phyloP scores from a whole-genome alignment of 1,140 invertebrate species.

The Coptotermes formosanus region DNA sequence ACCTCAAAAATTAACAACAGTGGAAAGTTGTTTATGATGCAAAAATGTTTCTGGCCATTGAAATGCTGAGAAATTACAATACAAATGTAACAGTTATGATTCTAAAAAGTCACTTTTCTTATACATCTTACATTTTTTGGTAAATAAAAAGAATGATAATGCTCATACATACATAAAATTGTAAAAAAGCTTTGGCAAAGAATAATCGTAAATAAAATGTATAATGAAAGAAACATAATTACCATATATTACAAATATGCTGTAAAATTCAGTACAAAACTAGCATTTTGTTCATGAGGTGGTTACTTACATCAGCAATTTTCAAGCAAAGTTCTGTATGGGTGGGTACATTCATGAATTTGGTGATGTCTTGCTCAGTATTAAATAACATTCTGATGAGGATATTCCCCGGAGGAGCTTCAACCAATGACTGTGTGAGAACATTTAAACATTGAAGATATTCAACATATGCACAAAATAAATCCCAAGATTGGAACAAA shows the following conservation, averaged over 20 bases:
- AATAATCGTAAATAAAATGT: not conserved
- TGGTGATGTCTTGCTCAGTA: too few species aligned
- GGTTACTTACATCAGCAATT: too few species aligned
- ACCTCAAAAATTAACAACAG: not conserved
- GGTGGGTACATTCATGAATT: too few species aligned
- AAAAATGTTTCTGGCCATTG: not conserved
- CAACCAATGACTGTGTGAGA: too few species aligned
- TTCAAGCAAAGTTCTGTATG: too few species aligned
- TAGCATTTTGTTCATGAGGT: not conserved
- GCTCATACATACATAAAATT: not conserved
- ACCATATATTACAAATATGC: not conserved
- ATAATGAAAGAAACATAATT: not conserved
- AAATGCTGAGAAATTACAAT: conserved; percentile 6
- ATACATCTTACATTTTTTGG: not conserved
- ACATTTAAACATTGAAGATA: too few species aligned
- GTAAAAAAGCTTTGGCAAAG: conserved; percentile 4
- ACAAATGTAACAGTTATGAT: not conserved
- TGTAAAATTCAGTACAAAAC: not conserved
- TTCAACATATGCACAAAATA: too few species aligned
- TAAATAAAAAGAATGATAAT: not conserved
- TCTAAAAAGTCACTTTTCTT: not conserved
- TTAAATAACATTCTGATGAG: too few species aligned
- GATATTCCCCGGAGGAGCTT: too few species aligned
- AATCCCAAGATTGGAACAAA: too few species aligned
- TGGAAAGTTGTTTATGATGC: not conserved